Percentiles rank a stretch among this genome's conserved stretches.
These are phyloP conservation scores for Drosophila borborema DNA, from an alignment of 2,888 invertebrate genomes.

Conservation along the genomic window DNA sequence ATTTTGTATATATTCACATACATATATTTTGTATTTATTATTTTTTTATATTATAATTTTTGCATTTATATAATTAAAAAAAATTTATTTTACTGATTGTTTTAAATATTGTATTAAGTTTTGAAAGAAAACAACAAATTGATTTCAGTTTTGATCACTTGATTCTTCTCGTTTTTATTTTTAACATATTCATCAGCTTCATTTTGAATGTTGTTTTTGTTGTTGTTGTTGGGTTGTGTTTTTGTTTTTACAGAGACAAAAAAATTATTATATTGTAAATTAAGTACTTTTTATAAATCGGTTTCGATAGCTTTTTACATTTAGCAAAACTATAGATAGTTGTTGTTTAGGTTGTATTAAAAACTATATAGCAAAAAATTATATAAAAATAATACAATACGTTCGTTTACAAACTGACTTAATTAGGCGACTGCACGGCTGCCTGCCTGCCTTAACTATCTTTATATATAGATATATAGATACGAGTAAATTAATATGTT, in stretches of 20 bases:
- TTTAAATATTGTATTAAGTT: neutral
- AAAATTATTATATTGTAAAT: conserved; percentile 78
- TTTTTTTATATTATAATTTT: too few relatives aligned
- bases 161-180: conserved; percentile 51
- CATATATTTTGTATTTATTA: too few relatives aligned
- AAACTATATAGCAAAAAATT: conserved; percentile 72
- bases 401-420: conserved; percentile 80
- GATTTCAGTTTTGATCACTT: conserved; percentile 66
- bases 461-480: conserved; percentile 2
- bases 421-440: conserved; percentile 58
- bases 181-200: conserved; percentile 63
- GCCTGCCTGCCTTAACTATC: conserved; percentile 33
- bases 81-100: neutral
- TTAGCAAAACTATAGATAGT: conserved; percentile 60
- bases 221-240: conserved; percentile 35
- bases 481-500: conserved; percentile 2
- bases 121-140: neutral
- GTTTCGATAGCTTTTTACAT: conserved; percentile 68
- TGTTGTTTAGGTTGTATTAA: conserved; percentile 40
- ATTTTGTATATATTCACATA: too few relatives aligned
- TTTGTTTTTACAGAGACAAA: conserved; percentile 67
- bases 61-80: neutral
- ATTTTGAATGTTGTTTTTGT: conserved; percentile 37
- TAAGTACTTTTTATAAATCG: conserved; percentile 80
- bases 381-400: conserved; percentile 79